phyloP scores from a whole-genome alignment of 2,113 vertebrate genomes.

The human region GRCh38 chr20:13736001-13736500 shows the following conservation, averaged over 20 bases:
- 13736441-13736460: slow-evolving; percentile 11
- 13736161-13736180: not conserved
- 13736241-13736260: not conserved
- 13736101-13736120: not conserved
- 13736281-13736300: not conserved
- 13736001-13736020: not conserved
- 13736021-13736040: not conserved
- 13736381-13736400: slow-evolving; percentile 12
- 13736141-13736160: not conserved
- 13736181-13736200: not conserved
- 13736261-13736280: not conserved
- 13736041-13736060: not conserved
- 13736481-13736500: slow-evolving; percentile 44
- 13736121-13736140: not conserved
- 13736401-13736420: not conserved
- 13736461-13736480: slow-evolving; percentile 7
- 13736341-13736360: not conserved
- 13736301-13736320: not conserved
- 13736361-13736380: slow-evolving; percentile 36
- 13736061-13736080: not conserved
- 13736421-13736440: slow-evolving; percentile 37
- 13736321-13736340: not conserved
- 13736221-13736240: not conserved
- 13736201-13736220: not conserved
- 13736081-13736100: not conserved